Percentiles rank a stretch among this genome's conserved stretches.
Evolutionary conservation across 1,140 invertebrate genomes (phyloP).

Genomic region (Vollenhovia emeryi): DNA sequence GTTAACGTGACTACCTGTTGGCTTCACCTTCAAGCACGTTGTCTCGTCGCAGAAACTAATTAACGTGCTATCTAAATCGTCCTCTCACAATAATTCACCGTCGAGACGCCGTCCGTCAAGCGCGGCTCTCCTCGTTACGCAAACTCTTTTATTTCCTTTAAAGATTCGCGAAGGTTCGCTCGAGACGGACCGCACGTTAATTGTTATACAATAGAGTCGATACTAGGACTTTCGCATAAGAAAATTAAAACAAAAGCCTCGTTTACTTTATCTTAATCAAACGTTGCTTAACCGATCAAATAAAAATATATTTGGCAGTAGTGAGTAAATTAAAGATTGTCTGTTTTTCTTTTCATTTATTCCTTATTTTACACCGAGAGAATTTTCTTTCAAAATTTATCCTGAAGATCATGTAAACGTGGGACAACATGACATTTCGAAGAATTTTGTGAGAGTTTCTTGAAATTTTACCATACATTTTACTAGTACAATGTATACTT

Average conservation of each 20-base stretch:
- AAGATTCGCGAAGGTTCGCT: neutral
- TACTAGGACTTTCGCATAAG: neutral
- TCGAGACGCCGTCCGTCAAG: neutral
- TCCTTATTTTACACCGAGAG: neutral
- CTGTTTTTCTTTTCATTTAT: neutral
- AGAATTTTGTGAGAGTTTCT: no score
- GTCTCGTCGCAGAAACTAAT: constrained; percentile 15
- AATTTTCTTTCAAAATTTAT: no score
- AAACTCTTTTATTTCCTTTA: neutral
- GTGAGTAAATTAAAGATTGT: neutral
- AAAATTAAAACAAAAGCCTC: neutral
- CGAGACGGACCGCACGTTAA: neutral
- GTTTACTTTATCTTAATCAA: neutral
- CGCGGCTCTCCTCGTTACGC: neutral
- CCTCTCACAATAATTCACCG: neutral
- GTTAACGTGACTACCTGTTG: constrained; percentile 43
- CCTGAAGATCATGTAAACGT: no score
- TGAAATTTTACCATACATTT: no score
- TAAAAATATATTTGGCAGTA: neutral
- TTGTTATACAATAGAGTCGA: neutral
- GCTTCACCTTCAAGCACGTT: constrained; percentile 37
- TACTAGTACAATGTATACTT: no score
- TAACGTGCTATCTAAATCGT: neutral
- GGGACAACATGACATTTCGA: no score
- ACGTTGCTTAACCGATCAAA: neutral